Conservation (phyloP, 2,113 vertebrate species). For the Lepus europaeus region DNA sequence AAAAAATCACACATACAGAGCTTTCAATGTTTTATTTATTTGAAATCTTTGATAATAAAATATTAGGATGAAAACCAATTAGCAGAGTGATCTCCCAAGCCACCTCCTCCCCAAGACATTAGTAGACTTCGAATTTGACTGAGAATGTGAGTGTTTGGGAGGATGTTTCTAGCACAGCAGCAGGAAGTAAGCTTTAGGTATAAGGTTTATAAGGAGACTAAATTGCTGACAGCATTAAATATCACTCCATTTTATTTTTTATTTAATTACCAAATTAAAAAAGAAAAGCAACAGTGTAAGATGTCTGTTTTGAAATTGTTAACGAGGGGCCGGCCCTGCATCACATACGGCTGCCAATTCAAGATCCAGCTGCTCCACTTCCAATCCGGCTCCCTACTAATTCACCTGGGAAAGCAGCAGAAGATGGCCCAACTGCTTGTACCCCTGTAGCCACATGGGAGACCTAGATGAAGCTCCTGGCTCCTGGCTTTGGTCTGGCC, state of each 20-base stretch:
- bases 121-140: not conserved
- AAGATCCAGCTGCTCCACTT: no score
- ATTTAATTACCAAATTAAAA: slow-evolving; percentile 40
- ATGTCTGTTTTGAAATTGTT: not conserved
- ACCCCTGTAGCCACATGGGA: no score
- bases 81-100: not conserved
- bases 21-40: not conserved
- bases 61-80: not conserved
- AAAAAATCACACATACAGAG: no score
- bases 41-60: slow-evolving; percentile 43
- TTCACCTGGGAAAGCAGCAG: no score
- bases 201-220: not conserved
- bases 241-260: not conserved
- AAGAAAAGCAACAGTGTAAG: not conserved
- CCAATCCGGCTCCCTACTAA: no score
- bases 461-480: no score
- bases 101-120: not conserved
- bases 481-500: no score
- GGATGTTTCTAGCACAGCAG: not conserved
- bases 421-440: no score
- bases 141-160: not conserved
- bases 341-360: no score
- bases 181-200: not conserved
- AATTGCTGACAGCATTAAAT: not conserved
- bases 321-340: not conserved